Percentiles rank a stretch among this genome's conserved stretches.
phyloP scores from a whole-genome alignment of 2,797 vertebrate species.

The Halcyon chelicuti region DNA sequence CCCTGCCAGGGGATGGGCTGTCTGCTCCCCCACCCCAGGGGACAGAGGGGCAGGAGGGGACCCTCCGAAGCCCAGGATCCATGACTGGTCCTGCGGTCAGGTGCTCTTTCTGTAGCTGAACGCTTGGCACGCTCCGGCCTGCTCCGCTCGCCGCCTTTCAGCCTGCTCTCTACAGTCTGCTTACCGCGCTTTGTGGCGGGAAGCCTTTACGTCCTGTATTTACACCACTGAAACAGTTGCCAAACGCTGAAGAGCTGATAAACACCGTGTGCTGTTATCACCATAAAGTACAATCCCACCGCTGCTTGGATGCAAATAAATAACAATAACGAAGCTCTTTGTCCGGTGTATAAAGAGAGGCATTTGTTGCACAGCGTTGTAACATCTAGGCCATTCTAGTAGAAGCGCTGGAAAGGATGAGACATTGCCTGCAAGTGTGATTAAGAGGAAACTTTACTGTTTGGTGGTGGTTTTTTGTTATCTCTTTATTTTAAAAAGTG shows the following conservation, averaged over 20 bases:
- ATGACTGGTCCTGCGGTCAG: fast-evolving
- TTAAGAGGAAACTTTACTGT: conserved; percentile 1
- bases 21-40: background rate
- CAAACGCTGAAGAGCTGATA: conserved; percentile 32
- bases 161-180: background rate
- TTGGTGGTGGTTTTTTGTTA: background rate
- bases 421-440: background rate
- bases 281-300: conserved; percentile 17
- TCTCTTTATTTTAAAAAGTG: background rate
- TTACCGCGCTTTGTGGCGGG: background rate
- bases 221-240: background rate
- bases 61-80: fast-evolving
- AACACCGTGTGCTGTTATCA: background rate
- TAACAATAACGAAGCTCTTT: conserved; percentile 20
- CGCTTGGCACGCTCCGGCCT: fast-evolving
- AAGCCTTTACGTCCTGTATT: background rate
- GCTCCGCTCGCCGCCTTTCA: fast-evolving
- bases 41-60: background rate
- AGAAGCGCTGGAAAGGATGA: conserved; percentile 11
- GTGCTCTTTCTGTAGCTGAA: fast-evolving
- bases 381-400: conserved; percentile 40
- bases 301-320: conserved; percentile 50
- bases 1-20: fast-evolving
- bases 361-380: background rate
- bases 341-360: background rate